Conservation (phyloP, 2,888 invertebrate species). For the Caenorhabditis plicata region DNA sequence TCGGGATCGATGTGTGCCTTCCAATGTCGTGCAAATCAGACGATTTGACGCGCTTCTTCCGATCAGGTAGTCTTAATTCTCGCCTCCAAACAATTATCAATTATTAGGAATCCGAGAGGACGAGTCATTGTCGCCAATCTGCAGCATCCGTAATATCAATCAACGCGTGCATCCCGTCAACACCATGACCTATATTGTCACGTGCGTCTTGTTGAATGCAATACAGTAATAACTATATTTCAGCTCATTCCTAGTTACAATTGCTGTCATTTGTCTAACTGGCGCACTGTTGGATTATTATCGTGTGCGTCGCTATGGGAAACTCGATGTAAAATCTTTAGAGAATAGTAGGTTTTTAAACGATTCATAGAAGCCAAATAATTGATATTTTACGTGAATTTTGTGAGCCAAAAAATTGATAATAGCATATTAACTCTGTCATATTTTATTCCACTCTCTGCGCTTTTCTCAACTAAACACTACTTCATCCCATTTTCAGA, state of each 20-base stretch:
- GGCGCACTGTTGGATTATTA: conserved; percentile 22
- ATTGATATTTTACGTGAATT: no score
- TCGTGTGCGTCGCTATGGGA: conserved; percentile 1
- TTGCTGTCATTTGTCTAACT: background rate
- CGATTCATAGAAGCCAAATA: no score
- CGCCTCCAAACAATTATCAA: background rate
- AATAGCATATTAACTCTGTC: no score
- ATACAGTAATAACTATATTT: background rate
- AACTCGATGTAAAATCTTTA: no score
- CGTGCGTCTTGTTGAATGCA: conserved; percentile 1
- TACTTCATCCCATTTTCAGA: no score
- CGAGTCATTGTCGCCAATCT: conserved; percentile 16
- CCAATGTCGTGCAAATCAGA: conserved; percentile 23
- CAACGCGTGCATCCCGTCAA: conserved; percentile 3
- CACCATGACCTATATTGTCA: conserved; percentile 6
- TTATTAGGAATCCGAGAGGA: conserved; percentile 11
- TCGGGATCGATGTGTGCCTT: conserved; percentile 28
- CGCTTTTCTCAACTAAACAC: no score
- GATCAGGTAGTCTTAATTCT: no score
- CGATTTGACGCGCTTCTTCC: conserved; percentile 23
- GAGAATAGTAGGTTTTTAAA: no score
- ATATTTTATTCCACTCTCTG: no score
- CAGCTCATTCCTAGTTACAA: conserved; percentile 3
- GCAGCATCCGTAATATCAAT: conserved; percentile 24
- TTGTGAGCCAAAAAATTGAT: no score